Base-by-base conservation (phyloP, 2,113 vertebrate genomes). In the Puntigrus tetrazona region DNA sequence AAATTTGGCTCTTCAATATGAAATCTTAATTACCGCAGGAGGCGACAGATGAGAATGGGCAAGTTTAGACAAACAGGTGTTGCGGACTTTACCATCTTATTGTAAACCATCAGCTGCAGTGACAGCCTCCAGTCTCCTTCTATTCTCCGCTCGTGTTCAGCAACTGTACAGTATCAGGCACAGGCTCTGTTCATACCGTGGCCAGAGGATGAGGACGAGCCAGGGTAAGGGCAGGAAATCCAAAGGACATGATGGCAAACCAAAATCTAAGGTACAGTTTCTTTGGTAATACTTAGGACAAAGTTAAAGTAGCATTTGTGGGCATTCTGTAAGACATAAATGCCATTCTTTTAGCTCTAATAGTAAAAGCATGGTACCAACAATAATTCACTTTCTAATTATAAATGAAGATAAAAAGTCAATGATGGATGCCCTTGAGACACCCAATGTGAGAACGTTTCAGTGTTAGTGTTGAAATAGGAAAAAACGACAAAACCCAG, bases 61-160 rank as follows among this genome's bases (percentile, higher is more conserved):
- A 50, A 73, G 50, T 52, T 31, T 73, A 57, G 13, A 65, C 52
- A 52, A 78, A 84, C 72, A 76, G 82, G 82, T 77, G 57, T 29
- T 83, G 69, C n/a, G 52, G 25, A 14, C 65, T 57, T n/a, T 34
- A 77, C 20, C 45, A 22, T 9, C 52, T 57, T 52, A 59, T 1
- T 36, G 55, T 34, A 8, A 78, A 38, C 29, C 50, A 59, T 78
- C 76, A 59, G 31, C 76, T 5, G 16, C 13, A 27, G 76, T 78
- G 76, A 78, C 11, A 36, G 76, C 34, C 57, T 38, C 7, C 50
- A n/a, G 52, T 59, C 38, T 13, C 61, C 22, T 67, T 50, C 29
- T 72, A 43, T 81, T 65, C 14, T 81, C 43, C 9, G 25, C 18
- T 77, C 50, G n/a, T 25, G 50, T 77, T 57, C 13, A 78, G 52